Percentiles rank a stretch among this genome's conserved stretches.
These are phyloP conservation scores for Danionella dracula DNA, from an alignment of 2,797 vertebrate genomes.

Conservation along the genomic window DNA sequence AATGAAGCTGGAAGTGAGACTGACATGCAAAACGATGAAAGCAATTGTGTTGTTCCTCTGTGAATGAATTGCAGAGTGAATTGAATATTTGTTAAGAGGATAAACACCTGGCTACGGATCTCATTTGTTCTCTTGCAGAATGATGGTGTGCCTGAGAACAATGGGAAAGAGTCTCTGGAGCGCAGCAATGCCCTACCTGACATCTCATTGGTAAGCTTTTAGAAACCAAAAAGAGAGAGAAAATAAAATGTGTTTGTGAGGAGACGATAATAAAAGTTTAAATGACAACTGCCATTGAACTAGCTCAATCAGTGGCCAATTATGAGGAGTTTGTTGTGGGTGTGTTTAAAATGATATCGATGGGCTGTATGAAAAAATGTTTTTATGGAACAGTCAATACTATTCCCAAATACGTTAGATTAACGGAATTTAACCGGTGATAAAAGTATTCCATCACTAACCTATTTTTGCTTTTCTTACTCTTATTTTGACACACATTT, in stretches of 20 bases:
- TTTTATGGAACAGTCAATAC: too few species aligned
- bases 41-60: conserved; percentile 17
- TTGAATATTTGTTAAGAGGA: conserved; percentile 37
- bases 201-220: conserved; percentile 79
- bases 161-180: conserved; percentile 55
- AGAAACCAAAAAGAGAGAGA: background rate
- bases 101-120: conserved; percentile 46
- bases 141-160: background rate
- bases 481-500: too few species aligned
- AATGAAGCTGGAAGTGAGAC: conserved; percentile 9
- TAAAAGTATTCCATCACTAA: too few species aligned
- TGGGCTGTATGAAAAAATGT: background rate
- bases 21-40: conserved; percentile 14
- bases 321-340: background rate
- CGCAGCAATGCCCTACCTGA: conserved; percentile 77
- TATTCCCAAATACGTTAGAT: too few species aligned
- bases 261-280: background rate
- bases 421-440: too few species aligned
- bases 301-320: background rate
- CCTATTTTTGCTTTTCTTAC: too few species aligned
- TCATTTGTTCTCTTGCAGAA: conserved; percentile 69
- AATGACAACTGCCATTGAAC: background rate
- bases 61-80: conserved; percentile 44
- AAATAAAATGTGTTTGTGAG: background rate
- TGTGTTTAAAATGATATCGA: background rate